phyloP scores from a whole-genome alignment of 1,140 invertebrate species.

The Papilio aristodemus region DNA sequence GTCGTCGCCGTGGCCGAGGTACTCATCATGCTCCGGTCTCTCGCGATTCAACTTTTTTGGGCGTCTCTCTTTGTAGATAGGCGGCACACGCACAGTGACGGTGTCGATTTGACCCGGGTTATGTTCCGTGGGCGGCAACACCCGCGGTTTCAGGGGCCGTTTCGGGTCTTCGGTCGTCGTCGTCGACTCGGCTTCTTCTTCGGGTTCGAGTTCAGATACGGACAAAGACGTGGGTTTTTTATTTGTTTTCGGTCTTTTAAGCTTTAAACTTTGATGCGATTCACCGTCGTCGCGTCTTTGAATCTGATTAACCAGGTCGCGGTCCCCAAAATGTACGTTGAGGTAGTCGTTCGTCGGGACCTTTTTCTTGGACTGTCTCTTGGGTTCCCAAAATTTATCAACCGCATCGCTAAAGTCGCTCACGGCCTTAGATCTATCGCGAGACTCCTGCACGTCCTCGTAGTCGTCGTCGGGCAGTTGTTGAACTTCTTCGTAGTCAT shows the following conservation, averaged over 20 bases:
- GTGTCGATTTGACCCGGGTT: conserved; percentile 78
- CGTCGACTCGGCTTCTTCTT: conserved; percentile 65
- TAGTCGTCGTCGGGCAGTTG: conserved; percentile 64
- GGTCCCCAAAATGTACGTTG: conserved; percentile 71
- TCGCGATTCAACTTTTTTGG: conserved; percentile 69
- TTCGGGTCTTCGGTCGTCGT: conserved; percentile 74
- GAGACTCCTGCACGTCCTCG: conserved; percentile 66
- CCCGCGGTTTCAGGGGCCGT: conserved; percentile 62
- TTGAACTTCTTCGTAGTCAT: conserved; percentile 64
- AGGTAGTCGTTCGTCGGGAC: conserved; percentile 57
- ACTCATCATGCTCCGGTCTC: conserved; percentile 49
- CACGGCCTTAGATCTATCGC: conserved; percentile 60
- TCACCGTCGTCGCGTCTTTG: conserved; percentile 42
- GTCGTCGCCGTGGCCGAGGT: conserved; percentile 48
- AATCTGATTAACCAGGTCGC: conserved; percentile 52
- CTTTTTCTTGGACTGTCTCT: conserved; percentile 48
- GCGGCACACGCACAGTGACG: conserved; percentile 74
- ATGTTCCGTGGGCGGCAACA: conserved; percentile 75
- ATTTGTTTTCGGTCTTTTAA: conserved; percentile 43
- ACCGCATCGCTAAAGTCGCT: conserved; percentile 68
- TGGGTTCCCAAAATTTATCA: conserved; percentile 69
- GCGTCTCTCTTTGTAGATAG: conserved; percentile 73
- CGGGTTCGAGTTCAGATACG: conserved; percentile 42
- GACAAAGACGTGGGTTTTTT: conserved; percentile 48
- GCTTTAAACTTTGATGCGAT: conserved; percentile 48